Conservation (phyloP, 2,797 vertebrate species). For the Helicolenus hilgendorfi region DNA sequence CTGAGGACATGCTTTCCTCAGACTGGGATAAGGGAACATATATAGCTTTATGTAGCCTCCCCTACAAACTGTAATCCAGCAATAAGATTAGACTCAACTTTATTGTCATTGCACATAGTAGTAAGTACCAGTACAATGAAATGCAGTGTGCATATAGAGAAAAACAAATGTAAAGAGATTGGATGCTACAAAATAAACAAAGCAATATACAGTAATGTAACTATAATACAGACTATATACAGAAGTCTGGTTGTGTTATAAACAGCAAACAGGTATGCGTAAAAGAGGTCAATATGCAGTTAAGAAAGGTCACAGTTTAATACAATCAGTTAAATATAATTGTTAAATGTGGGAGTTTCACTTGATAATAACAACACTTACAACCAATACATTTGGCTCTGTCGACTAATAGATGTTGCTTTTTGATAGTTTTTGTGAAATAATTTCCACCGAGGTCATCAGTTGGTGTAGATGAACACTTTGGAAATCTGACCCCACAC, state of each 20-base stretch:
- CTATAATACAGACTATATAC: neutral
- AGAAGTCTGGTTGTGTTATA: neutral
- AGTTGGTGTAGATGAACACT: neutral
- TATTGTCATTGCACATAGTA: neutral
- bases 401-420: neutral
- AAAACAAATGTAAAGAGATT: neutral
- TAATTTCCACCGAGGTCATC: neutral
- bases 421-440: neutral
- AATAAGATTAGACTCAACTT: neutral
- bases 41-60: slow-evolving; percentile 25
- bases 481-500: slow-evolving; percentile 26
- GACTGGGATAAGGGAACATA: slow-evolving; percentile 53
- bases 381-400: neutral
- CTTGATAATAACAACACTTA: neutral
- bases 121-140: neutral
- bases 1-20: slow-evolving; percentile 88
- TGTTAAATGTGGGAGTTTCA: neutral
- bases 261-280: neutral
- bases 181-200: neutral
- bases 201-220: neutral
- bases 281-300: neutral
- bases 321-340: neutral
- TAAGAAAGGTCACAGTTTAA: neutral
- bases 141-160: neutral
- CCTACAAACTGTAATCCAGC: slow-evolving; percentile 8